phyloP scores from a whole-genome alignment of 2,113 vertebrate species.

The Cavia aperea region DNA sequence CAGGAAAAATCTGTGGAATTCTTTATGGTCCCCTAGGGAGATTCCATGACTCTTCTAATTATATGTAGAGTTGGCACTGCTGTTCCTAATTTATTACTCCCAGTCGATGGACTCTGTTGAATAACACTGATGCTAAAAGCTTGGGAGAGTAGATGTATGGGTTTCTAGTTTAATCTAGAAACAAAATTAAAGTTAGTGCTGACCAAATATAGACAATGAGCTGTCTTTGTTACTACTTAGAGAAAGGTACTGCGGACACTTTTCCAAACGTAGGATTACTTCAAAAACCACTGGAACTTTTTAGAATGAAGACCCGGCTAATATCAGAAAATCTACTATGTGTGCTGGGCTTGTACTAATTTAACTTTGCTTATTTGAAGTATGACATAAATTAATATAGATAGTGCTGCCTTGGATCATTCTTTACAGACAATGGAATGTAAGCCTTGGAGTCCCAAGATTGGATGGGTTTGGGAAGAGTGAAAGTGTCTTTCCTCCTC shows the following conservation, averaged over 20 bases:
- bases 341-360: background rate
- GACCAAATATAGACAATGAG: conserved; percentile 47
- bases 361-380: conserved; percentile 33
- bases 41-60: conserved; percentile 43
- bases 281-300: background rate
- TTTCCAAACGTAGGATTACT: conserved; percentile 17
- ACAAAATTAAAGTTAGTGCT: background rate
- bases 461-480: background rate
- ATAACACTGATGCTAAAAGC: background rate
- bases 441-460: background rate
- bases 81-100: conserved; percentile 38
- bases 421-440: background rate
- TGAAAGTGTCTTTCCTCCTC: background rate
- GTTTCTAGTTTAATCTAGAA: conserved; percentile 5
- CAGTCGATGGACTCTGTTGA: background rate
- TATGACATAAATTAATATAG: background rate
- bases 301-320: background rate
- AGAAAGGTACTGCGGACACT: background rate
- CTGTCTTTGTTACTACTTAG: conserved; percentile 27
- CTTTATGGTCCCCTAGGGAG: conserved; percentile 28
- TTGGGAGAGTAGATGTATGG: background rate
- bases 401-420: background rate
- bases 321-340: background rate
- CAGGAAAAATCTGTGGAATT: conserved; percentile 46
- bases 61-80: background rate